Percentiles rank a stretch among this genome's conserved stretches.
These are phyloP conservation scores for Gopherus flavomarginatus DNA, from an alignment of 2,113 vertebrate species.

Conservation along the genomic window DNA sequence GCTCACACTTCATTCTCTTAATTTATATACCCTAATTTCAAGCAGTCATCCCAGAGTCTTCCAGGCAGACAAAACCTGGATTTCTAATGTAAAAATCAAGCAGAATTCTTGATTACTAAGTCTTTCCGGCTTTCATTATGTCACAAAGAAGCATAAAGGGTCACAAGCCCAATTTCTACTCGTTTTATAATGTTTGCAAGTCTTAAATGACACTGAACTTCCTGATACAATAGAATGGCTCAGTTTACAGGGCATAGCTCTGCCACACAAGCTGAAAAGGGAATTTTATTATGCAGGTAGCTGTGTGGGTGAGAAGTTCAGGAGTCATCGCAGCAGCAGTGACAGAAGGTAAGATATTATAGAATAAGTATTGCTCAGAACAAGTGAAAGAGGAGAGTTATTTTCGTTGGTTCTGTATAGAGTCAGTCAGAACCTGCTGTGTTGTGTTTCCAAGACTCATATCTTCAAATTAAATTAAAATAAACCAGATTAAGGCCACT, in stretches of 20 bases:
- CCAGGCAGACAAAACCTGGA: not conserved
- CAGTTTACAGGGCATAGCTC: not conserved
- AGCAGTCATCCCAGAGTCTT: not conserved
- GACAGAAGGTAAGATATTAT: not conserved
- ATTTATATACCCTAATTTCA: not conserved
- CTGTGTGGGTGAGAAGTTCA: not conserved
- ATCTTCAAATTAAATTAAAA: not conserved
- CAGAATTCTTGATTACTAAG: not conserved
- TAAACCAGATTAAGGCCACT: not conserved
- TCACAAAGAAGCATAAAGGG: not conserved
- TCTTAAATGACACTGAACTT: not conserved
- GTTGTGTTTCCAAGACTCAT: not conserved
- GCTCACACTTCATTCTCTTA: not conserved
- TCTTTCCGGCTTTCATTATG: not conserved
- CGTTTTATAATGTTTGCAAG: not conserved
- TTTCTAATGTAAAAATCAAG: not conserved
- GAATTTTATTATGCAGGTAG: not conserved
- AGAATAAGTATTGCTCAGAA: not conserved
- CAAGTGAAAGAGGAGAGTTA: not conserved
- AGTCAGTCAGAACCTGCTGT: not conserved
- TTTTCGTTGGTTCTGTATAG: not conserved
- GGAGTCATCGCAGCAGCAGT: not conserved
- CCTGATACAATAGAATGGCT: not conserved
- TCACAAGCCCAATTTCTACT: not conserved
- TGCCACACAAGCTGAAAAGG: not conserved